phyloP scores from a whole-genome alignment of 2,113 vertebrate species.

The Agapornis roseicollis region DNA sequence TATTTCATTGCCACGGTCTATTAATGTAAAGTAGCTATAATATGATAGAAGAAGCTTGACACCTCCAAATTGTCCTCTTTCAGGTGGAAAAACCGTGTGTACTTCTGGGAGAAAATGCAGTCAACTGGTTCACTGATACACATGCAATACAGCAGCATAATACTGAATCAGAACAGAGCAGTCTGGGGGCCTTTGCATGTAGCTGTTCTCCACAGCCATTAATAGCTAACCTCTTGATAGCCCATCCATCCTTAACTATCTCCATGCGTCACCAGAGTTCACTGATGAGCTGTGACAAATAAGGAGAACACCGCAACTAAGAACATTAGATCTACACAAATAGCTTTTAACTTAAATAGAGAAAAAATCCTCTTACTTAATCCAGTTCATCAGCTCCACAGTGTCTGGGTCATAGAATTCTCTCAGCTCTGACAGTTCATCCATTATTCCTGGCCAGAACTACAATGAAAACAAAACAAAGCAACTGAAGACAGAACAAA shows the following conservation, averaged over 20 bases:
- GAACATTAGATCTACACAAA: slow-evolving; percentile 46
- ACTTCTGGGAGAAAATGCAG: background rate
- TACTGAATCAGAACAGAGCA: background rate
- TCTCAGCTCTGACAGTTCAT: slow-evolving; percentile 91
- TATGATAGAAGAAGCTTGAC: background rate
- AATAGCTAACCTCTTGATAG: background rate
- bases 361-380: slow-evolving; percentile 86
- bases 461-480: slow-evolving; percentile 70
- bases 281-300: slow-evolving; percentile 35
- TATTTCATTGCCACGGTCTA: background rate
- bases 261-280: background rate
- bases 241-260: background rate
- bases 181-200: background rate
- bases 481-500: slow-evolving; percentile 8
- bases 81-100: background rate
- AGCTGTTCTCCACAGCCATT: background rate
- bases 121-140: background rate
- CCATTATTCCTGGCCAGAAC: slow-evolving; percentile 94
- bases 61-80: background rate
- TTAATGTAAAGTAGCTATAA: background rate
- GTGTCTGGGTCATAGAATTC: slow-evolving; percentile 99
- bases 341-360: slow-evolving; percentile 54
- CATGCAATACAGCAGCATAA: background rate
- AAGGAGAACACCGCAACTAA: slow-evolving; percentile 21
- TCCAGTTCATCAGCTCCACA: slow-evolving; percentile 99